Percentiles rank a stretch among this genome's conserved stretches.
Evolutionary conservation across 1,140 invertebrate genomes (phyloP).

Genomic region (Oreohelix idahoensis): DNA sequence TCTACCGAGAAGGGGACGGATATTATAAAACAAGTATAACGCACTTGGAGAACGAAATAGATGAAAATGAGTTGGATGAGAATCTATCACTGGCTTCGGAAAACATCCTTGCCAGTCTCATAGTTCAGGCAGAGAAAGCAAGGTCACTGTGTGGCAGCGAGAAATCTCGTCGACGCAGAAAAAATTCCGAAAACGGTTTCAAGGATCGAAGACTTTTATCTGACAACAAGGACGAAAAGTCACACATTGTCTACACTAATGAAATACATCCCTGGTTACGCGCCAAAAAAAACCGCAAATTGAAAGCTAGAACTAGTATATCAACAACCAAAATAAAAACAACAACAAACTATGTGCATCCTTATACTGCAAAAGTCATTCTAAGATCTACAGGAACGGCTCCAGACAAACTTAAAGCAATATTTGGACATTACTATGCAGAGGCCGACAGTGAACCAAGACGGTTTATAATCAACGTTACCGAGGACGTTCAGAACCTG

Average conservation of each 20-base stretch:
- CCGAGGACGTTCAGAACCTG: conserved; percentile 37
- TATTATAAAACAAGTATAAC: background rate
- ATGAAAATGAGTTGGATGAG: background rate
- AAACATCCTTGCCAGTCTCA: background rate
- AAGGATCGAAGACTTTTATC: background rate
- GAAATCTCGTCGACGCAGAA: background rate
- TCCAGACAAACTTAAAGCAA: conserved; percentile 6
- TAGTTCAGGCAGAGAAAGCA: conserved; percentile 23
- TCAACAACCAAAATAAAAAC: background rate
- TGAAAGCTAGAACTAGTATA: background rate
- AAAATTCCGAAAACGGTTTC: background rate
- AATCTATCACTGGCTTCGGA: background rate
- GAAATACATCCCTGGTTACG: background rate
- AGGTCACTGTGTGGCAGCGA: background rate
- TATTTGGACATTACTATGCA: conserved; percentile 37
- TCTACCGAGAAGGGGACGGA: background rate
- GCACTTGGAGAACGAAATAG: background rate
- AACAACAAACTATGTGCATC: background rate
- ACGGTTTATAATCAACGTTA: conserved; percentile 47
- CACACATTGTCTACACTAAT: background rate
- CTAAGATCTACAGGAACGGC: background rate
- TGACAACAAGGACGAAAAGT: background rate
- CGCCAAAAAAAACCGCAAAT: background rate
- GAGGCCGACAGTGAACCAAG: conserved; percentile 48
- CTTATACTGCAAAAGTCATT: background rate